Percentiles rank a stretch among this genome's conserved stretches.
phyloP scores from a whole-genome alignment of 2,797 vertebrate genomes.

The Ptychadena robeensis region DNA sequence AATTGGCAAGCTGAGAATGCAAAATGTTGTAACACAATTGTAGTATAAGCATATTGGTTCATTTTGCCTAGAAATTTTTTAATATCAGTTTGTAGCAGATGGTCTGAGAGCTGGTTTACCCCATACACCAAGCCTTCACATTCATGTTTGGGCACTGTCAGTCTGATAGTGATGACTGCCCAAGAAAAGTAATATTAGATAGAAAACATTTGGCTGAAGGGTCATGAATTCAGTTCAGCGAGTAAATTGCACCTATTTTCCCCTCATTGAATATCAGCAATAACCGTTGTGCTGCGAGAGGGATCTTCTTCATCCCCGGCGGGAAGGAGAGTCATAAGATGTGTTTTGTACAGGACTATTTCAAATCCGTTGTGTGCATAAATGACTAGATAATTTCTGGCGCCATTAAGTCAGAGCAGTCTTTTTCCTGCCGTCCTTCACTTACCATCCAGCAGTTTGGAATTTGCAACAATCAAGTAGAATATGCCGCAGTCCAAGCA shows the following conservation, averaged over 20 bases:
- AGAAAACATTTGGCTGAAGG: too few relatives aligned
- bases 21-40: too few relatives aligned
- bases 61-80: too few relatives aligned
- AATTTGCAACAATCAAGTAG: constrained; percentile 24
- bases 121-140: too few relatives aligned
- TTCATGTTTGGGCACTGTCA: neutral
- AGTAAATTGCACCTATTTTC: too few relatives aligned
- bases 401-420: constrained; percentile 16
- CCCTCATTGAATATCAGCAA: neutral
- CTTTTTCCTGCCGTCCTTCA: neutral
- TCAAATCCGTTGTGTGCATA: constrained; percentile 4
- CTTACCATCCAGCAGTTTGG: constrained; percentile 3
- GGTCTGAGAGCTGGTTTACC: too few relatives aligned
- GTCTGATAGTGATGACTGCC: neutral
- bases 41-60: too few relatives aligned
- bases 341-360: constrained; percentile 22
- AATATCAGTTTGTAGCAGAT: too few relatives aligned
- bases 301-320: neutral
- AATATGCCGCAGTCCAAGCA: too few relatives aligned
- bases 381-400: constrained; percentile 7
- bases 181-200: too few relatives aligned
- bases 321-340: constrained; percentile 25
- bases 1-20: too few relatives aligned
- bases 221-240: too few relatives aligned
- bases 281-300: neutral